Percentiles rank a stretch among this genome's conserved stretches.
These are phyloP conservation scores for Egretta garzetta DNA, from an alignment of 2,113 vertebrate genomes.

Conservation along the genomic window DNA sequence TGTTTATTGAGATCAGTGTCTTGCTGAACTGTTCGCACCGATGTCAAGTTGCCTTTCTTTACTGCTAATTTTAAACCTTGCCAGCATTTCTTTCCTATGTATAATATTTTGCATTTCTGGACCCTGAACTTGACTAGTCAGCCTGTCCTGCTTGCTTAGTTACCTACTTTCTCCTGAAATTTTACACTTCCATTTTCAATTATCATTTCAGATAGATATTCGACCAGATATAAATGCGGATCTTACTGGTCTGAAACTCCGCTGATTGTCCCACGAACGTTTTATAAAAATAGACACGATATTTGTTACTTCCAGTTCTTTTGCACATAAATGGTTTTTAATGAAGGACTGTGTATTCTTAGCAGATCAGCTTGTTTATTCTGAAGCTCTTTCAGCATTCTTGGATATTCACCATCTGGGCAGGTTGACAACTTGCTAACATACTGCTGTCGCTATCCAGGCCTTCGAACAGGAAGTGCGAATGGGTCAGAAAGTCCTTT, in stretches of 20 bases:
- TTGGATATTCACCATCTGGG: slow-evolving; percentile 64
- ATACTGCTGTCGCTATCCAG: slow-evolving; percentile 48
- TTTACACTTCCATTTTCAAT: background rate
- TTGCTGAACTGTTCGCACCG: background rate
- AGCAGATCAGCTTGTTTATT: slow-evolving; percentile 55
- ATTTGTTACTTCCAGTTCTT: slow-evolving; percentile 22
- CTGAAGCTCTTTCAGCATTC: slow-evolving; percentile 61
- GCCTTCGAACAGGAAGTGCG: slow-evolving; percentile 37
- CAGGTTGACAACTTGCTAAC: slow-evolving; percentile 63
- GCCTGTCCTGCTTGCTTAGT: background rate
- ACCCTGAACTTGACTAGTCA: background rate
- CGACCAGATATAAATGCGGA: background rate
- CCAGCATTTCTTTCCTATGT: background rate
- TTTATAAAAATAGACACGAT: background rate
- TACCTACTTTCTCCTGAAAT: background rate
- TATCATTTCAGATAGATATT: background rate
- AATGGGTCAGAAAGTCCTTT: slow-evolving; percentile 61
- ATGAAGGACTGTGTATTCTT: slow-evolving; percentile 52
- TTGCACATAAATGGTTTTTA: slow-evolving; percentile 31
- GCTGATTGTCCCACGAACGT: background rate
- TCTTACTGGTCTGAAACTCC: background rate
- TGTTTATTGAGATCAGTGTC: background rate
- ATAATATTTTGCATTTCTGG: background rate
- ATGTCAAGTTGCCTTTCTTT: background rate
- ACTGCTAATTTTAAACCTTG: background rate